These are phyloP conservation scores for Elgonia sp. DNA, from an alignment of 2,888 invertebrate species.

Conservation along the genomic window DNA sequence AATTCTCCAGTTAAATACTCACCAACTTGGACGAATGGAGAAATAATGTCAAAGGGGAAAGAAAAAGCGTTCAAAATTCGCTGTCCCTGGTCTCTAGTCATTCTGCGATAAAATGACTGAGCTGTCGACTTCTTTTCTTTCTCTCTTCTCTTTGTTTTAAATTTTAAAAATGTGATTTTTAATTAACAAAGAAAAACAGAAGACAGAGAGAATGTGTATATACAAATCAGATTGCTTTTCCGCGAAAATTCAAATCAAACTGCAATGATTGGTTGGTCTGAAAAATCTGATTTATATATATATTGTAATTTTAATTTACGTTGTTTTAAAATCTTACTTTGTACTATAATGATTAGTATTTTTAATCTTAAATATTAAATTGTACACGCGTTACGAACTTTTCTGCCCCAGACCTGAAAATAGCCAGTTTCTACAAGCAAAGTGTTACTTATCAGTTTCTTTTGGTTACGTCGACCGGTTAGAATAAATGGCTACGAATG, in stretches of 20 bases:
- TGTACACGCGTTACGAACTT: background rate
- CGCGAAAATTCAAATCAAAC: no score
- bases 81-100: slow-evolving; percentile 34
- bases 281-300: background rate
- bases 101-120: slow-evolving; percentile 26
- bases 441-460: background rate
- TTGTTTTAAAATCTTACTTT: background rate
- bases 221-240: no score
- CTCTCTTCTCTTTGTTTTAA: background rate
- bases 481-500: background rate
- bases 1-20: slow-evolving; percentile 14
- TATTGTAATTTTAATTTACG: background rate
- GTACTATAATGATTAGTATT: background rate
- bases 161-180: background rate
- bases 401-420: background rate
- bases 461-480: background rate
- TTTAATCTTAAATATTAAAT: background rate
- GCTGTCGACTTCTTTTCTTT: background rate
- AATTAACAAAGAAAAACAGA: background rate
- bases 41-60: background rate
- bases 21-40: background rate
- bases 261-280: no score
- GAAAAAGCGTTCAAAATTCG: background rate
- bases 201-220: no score
- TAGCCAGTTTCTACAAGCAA: no score